A percentile compares a stretch with the other conserved stretches of the same genome.
Conservation (phyloP, 2,113 vertebrate species). For the Antechinus stuartii region DNA sequence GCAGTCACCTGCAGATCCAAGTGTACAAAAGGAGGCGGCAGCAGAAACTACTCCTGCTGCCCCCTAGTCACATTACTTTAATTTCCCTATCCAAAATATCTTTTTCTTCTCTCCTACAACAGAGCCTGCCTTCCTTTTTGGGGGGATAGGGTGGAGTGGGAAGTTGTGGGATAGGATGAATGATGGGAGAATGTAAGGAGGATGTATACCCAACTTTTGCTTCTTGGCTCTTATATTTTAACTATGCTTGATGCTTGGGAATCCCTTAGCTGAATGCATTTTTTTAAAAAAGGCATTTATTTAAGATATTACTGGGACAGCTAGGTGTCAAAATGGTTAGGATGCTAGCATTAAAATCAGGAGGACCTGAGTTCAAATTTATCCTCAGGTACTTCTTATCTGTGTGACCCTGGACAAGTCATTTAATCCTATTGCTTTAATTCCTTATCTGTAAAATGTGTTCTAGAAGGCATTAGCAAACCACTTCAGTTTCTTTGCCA, state of each 20-base stretch:
- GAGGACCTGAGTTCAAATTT: too few relatives aligned
- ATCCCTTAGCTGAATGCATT: background rate
- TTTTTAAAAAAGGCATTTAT: background rate
- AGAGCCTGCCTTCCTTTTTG: background rate
- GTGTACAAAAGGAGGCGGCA: background rate
- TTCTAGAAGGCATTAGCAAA: too few relatives aligned
- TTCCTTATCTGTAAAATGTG: too few relatives aligned
- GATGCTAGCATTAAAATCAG: too few relatives aligned
- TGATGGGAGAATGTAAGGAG: background rate
- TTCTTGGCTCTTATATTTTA: background rate
- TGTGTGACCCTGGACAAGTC: too few relatives aligned
- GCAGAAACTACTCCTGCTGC: background rate
- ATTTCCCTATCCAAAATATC: conserved; percentile 2
- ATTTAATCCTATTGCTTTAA: too few relatives aligned
- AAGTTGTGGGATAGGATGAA: background rate
- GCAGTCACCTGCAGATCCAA: conserved; percentile 12
- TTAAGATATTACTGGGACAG: background rate
- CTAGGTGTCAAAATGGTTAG: background rate
- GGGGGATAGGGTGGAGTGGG: background rate
- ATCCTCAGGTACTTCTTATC: too few relatives aligned
- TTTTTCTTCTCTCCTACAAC: background rate
- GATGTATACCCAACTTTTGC: background rate
- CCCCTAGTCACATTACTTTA: background rate
- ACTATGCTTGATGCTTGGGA: background rate
- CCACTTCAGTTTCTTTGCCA: too few relatives aligned